A percentile compares a stretch with the other conserved stretches of the same genome.
These are phyloP conservation scores for Macrobrachium nipponense DNA, from an alignment of 1,140 invertebrate genomes.

Conservation along the genomic window DNA sequence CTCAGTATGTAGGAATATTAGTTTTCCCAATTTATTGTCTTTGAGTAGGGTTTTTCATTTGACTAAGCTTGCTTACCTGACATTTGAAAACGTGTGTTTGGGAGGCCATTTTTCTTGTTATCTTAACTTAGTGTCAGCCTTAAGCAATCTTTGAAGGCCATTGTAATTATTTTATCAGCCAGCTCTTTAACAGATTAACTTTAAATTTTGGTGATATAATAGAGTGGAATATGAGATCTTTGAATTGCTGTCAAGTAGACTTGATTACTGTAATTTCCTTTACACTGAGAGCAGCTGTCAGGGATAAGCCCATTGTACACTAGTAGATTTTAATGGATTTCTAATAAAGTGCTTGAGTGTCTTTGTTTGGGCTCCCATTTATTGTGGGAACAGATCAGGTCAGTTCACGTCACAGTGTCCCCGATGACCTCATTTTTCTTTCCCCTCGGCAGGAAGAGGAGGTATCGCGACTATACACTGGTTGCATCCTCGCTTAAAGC, in stretches of 20 bases:
- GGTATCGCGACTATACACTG: constrained; percentile 47
- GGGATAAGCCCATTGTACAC: constrained; percentile 19
- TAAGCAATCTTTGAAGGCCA: no score
- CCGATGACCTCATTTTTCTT: constrained; percentile 37
- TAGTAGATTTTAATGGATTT: neutral
- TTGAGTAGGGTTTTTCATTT: no score
- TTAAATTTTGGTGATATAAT: no score
- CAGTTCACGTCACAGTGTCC: constrained; percentile 11
- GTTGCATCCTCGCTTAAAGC: constrained; percentile 48
- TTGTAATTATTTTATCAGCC: no score
- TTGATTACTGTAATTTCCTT: neutral
- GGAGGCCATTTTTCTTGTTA: no score
- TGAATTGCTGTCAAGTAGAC: neutral
- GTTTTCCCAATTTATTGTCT: no score
- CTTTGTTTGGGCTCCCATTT: neutral
- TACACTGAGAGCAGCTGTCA: constrained; percentile 43
- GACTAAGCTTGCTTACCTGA: no score
- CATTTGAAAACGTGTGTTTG: no score
- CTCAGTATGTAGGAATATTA: no score
- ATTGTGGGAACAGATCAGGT: constrained; percentile 6
- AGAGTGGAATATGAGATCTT: no score
- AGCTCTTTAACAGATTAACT: no score
- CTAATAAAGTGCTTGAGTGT: neutral
- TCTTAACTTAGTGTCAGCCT: no score
- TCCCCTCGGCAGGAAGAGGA: constrained; percentile 40